A percentile compares a stretch with the other conserved stretches of the same genome.
These are phyloP conservation scores for Smutsia temminckii DNA, from an alignment of 2,797 vertebrate species.

Conservation along the genomic window DNA sequence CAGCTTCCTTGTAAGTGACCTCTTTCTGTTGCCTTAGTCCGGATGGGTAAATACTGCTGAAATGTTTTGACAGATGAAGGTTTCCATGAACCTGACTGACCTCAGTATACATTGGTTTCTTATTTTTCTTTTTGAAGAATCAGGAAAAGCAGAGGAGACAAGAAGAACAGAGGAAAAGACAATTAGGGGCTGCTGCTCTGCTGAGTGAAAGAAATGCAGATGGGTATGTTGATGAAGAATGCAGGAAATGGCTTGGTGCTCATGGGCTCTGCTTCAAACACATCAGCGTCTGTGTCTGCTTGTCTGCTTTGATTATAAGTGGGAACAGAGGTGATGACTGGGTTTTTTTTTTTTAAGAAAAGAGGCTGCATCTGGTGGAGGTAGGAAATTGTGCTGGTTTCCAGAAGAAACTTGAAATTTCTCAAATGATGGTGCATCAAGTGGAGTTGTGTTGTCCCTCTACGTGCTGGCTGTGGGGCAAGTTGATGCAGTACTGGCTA, in stretches of 20 bases:
- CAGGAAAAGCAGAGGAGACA: conserved; percentile 91
- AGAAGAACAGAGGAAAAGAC: conserved; percentile 92
- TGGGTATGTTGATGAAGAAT: conserved; percentile 87
- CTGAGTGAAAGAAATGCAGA: conserved; percentile 93
- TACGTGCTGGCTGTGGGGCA: not conserved
- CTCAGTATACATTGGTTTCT: conserved; percentile 25
- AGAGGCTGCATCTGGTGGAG: not conserved
- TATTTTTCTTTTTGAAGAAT: conserved; percentile 85
- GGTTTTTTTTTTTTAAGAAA: conserved; percentile 15
- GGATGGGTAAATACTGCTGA: conserved; percentile 17
- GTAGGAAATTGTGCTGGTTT: conserved; percentile 10
- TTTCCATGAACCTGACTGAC: conserved; percentile 30
- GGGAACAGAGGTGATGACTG: not conserved
- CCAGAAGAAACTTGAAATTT: conserved; percentile 10
- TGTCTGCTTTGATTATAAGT: not conserved
- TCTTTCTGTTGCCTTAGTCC: not conserved
- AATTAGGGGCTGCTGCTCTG: conserved; percentile 88
- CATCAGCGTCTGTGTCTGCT: not conserved
- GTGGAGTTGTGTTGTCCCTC: not conserved
- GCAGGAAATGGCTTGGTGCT: not conserved
- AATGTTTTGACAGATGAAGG: conserved; percentile 8
- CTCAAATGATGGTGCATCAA: not conserved
- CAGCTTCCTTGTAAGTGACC: not conserved
- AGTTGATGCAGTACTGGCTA: not conserved
- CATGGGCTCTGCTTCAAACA: not conserved